Percentiles rank a stretch among this genome's conserved stretches.
These are phyloP conservation scores for Pelosia muscerda DNA, from an alignment of 2,888 invertebrate genomes.

Conservation along the genomic window DNA sequence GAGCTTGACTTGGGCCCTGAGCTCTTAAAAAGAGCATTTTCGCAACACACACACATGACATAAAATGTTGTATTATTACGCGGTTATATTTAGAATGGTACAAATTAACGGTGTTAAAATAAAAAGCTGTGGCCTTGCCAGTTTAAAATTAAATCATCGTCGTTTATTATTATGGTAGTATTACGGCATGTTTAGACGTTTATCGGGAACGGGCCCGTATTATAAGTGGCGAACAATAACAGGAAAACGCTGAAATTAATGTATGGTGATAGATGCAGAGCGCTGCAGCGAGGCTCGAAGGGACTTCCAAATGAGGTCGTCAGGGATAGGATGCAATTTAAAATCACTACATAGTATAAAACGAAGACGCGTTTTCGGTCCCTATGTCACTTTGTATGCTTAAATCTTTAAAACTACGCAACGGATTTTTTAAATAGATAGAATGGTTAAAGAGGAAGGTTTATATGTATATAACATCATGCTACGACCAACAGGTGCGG, in stretches of 20 bases:
- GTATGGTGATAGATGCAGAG: conserved; percentile 48
- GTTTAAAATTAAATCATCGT: not conserved
- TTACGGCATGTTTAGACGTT: conserved; percentile 1
- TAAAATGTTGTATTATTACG: too few relatives aligned
- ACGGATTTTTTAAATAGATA: too few relatives aligned
- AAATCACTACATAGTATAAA: too few relatives aligned
- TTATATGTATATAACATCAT: too few relatives aligned
- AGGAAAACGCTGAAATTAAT: conserved; percentile 43
- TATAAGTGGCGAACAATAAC: conserved; percentile 29
- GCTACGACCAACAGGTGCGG: too few relatives aligned
- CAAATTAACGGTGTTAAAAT: conserved; percentile 4
- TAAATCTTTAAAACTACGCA: too few relatives aligned
- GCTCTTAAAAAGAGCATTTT: too few relatives aligned
- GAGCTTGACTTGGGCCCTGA: too few relatives aligned
- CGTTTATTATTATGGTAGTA: not conserved
- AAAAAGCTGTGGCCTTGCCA: not conserved
- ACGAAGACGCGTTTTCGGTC: too few relatives aligned
- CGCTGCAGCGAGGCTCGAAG: conserved; percentile 27
- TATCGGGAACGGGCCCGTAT: conserved; percentile 21
- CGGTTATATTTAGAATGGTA: not conserved
- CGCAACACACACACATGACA: too few relatives aligned
- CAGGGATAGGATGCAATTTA: conserved; percentile 36
- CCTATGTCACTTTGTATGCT: too few relatives aligned
- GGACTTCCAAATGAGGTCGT: conserved; percentile 42
- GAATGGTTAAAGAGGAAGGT: too few relatives aligned